Evolutionary conservation across 2,888 invertebrate genomes (phyloP).

Genomic region (Catocala nupta): DNA sequence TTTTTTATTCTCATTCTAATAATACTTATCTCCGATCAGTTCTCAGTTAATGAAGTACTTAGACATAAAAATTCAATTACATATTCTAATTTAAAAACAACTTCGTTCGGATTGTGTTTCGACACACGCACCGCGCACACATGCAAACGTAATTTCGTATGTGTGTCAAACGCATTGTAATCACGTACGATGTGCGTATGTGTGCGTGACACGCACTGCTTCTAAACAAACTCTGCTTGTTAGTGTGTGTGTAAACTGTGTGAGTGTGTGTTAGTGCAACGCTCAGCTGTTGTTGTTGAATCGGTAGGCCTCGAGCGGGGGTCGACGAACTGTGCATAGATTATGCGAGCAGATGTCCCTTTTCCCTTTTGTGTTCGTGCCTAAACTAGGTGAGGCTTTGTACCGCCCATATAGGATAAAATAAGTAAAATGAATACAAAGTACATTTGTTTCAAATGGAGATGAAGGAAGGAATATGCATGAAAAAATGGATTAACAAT

Average conservation of each 20-base stretch:
- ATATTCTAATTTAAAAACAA: conserved; percentile 46
- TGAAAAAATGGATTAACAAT: too few species aligned
- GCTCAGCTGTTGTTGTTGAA: conserved; percentile 78
- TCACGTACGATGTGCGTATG: conserved; percentile 2
- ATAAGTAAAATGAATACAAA: too few species aligned
- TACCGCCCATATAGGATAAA: too few species aligned
- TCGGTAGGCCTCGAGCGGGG: conserved; percentile 72
- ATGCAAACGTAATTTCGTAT: conserved; percentile 26
- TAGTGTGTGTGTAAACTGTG: conserved; percentile 30
- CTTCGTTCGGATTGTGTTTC: conserved; percentile 29
- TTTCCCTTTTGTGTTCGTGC: conserved; percentile 2
- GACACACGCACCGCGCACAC: conserved; percentile 38
- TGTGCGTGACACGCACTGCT: conserved; percentile 23
- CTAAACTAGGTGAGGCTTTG: not conserved
- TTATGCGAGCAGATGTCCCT: conserved; percentile 42
- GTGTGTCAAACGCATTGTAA: conserved; percentile 17
- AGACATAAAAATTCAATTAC: conserved; percentile 35
- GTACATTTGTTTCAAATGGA: too few species aligned
- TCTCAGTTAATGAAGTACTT: conserved; percentile 18
- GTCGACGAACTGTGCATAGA: conserved; percentile 75
- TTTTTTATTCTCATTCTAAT: conserved; percentile 8
- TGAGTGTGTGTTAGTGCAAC: conserved; percentile 58
- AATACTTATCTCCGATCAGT: conserved; percentile 19
- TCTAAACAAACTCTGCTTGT: conserved; percentile 25
- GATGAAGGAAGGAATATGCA: too few species aligned